Evolutionary conservation across 2,797 vertebrate genomes (phyloP), one percentile per base, ranked within the genome.

Genomic region (Sebastes hubbsi): DNA sequence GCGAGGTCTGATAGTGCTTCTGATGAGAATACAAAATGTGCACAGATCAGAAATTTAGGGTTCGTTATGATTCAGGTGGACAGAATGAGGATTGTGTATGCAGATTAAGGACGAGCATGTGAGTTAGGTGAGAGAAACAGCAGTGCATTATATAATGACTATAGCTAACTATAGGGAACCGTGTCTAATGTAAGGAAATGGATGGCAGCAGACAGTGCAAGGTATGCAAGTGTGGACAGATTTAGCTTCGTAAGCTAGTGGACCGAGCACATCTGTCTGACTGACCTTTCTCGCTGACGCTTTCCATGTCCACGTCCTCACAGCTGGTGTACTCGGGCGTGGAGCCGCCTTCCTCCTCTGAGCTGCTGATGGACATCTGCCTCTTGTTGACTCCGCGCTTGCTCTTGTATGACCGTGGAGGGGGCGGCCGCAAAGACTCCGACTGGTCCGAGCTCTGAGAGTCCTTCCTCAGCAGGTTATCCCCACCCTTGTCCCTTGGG

Each of bases 361-460:
- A 99, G 96, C 98, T 99, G 96, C 98, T 99, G 95, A 99, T 97
- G 76, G 98, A 99, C 98, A 98, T 98, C 96, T 99, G 98, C 91
- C 98, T 95, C 96, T 97, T 98, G 95, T 99, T 99, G 83, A 93
- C 88, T 70, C 97, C 97, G 81, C 97, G 95, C 90, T 97, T 98
- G 87, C 96, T 93, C 94, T 97, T 97, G 95, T 99, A 97, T 25
- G 97, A 96, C 86, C 98, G 98, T 64, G 97, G 97, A 88, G 98
- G 97, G 62, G 98, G 97, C 62, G 98, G 98, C 88, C 97, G 95
- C 89, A 99, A 95, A 38, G 97, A 97, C 93, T 99, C 98, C 1
- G 98, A 99, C 94, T 99, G 98, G 91, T 99, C 98, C 6, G 98
- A 99, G 95, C 98, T 99, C 92, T 99, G 96, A 73, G 98, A 99